Conservation (phyloP, 1,140 invertebrate species). For the Drosophila bipectinata region DNA sequence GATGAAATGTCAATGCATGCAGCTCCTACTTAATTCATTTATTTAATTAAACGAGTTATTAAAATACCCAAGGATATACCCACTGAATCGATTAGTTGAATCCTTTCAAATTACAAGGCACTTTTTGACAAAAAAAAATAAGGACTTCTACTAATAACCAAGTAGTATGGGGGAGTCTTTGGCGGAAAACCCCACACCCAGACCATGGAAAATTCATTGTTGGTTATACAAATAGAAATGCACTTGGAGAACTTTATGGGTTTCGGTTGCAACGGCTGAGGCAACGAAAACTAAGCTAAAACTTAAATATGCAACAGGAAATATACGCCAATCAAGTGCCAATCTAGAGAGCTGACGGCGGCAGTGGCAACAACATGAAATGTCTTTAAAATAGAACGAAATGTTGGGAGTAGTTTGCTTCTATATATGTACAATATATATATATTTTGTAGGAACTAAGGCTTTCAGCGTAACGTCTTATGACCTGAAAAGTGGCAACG, state of each 20-base stretch:
- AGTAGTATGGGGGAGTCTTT: background rate
- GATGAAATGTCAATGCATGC: slow-evolving; percentile 78
- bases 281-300: slow-evolving; percentile 49
- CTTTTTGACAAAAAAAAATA: background rate
- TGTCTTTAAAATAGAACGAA: slow-evolving; percentile 82
- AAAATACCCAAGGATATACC: slow-evolving; percentile 25
- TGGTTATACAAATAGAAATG: slow-evolving; percentile 78
- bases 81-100: background rate
- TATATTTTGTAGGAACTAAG: background rate
- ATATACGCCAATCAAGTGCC: slow-evolving; percentile 82
- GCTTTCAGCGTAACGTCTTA: slow-evolving; percentile 73
- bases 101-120: background rate
- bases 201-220: slow-evolving; percentile 38
- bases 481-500: slow-evolving; percentile 72
- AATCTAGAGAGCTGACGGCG: slow-evolving; percentile 73
- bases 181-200: background rate
- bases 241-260: slow-evolving; percentile 61
- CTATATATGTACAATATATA: slow-evolving; percentile 6
- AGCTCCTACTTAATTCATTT: slow-evolving; percentile 73
- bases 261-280: slow-evolving; percentile 12
- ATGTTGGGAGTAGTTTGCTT: slow-evolving; percentile 38
- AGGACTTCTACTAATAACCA: background rate
- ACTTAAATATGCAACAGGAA: slow-evolving; percentile 82
- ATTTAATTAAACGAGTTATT: slow-evolving; percentile 69
- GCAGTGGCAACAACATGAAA: slow-evolving; percentile 64